Percentiles rank a stretch among this genome's conserved stretches.
Conservation (phyloP, 2,113 vertebrate genomes). For the mouse (Mus musculus) region DNA sequence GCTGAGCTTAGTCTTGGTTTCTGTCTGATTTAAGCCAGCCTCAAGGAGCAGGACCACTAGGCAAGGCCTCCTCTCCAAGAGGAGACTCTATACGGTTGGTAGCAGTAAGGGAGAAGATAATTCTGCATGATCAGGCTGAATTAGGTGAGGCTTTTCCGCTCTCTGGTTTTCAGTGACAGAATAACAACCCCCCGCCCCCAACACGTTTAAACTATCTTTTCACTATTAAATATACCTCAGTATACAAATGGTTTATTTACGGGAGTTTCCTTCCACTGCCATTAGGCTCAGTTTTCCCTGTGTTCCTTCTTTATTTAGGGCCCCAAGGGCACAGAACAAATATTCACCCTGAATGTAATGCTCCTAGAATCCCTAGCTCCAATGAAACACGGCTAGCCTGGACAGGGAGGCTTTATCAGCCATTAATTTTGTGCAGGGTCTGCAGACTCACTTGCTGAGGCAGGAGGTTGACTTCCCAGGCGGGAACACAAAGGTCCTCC, state of each 20-base stretch:
- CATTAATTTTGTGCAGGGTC: background rate
- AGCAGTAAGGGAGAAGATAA: background rate
- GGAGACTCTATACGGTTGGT: background rate
- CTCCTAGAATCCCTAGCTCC: background rate
- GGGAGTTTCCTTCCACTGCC: conserved; percentile 1
- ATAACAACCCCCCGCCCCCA: background rate
- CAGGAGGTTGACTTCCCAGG: background rate
- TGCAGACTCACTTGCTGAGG: background rate
- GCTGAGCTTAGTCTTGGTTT: background rate
- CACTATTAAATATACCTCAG: background rate
- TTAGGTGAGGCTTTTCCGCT: background rate
- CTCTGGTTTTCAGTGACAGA: conserved; percentile 45
- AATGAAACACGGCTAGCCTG: background rate
- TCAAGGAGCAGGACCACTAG: background rate
- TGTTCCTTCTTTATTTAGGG: background rate
- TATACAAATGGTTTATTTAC: background rate
- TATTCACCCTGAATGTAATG: background rate
- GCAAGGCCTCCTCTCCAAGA: background rate
- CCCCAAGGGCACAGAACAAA: background rate
- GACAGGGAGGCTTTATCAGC: background rate
- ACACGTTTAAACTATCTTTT: conserved; percentile 4
- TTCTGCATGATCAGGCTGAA: background rate
- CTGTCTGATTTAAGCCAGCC: background rate
- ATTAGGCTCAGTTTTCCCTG: background rate
- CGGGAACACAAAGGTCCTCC: background rate